These are phyloP conservation scores for Podotricha telesiphe DNA, from an alignment of 2,888 invertebrate genomes.

Conservation along the genomic window DNA sequence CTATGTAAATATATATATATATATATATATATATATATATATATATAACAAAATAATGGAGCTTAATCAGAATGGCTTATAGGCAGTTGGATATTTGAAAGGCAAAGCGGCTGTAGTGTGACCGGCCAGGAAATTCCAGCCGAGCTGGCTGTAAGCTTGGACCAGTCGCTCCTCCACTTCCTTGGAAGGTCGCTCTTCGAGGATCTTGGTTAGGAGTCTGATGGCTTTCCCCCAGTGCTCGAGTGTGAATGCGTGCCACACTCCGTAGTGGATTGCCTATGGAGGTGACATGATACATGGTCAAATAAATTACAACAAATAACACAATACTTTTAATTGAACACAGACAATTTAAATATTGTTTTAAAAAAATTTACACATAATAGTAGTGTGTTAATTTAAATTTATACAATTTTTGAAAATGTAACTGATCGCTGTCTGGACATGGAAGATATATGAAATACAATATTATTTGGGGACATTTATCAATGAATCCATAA, in stretches of 20 bases:
- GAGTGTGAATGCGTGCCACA: constrained; percentile 92
- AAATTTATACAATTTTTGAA: too few relatives aligned
- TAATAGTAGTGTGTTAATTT: too few relatives aligned
- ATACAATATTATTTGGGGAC: too few relatives aligned
- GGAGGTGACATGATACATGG: constrained; percentile 30
- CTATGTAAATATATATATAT: too few relatives aligned
- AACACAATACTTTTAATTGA: too few relatives aligned
- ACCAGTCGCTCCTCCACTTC: constrained; percentile 88
- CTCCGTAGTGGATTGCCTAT: constrained; percentile 89
- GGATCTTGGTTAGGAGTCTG: constrained; percentile 88
- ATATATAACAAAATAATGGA: not conserved
- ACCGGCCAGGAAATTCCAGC: constrained; percentile 87
- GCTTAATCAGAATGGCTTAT: constrained; percentile 86
- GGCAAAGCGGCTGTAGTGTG: constrained; percentile 84
- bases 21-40: not conserved
- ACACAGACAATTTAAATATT: too few relatives aligned
- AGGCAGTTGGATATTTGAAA: constrained; percentile 87
- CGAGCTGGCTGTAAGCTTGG: constrained; percentile 86
- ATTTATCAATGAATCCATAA: too few relatives aligned
- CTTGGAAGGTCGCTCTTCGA: constrained; percentile 91
- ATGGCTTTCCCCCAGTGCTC: constrained; percentile 92
- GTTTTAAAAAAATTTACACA: too few relatives aligned
- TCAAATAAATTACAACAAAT: too few relatives aligned
- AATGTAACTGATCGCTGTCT: too few relatives aligned
- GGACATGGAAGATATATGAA: too few relatives aligned